A percentile compares a stretch with the other conserved stretches of the same genome.
These are phyloP conservation scores for Notodonta ziczac DNA, from an alignment of 2,888 invertebrate genomes.

Conservation along the genomic window DNA sequence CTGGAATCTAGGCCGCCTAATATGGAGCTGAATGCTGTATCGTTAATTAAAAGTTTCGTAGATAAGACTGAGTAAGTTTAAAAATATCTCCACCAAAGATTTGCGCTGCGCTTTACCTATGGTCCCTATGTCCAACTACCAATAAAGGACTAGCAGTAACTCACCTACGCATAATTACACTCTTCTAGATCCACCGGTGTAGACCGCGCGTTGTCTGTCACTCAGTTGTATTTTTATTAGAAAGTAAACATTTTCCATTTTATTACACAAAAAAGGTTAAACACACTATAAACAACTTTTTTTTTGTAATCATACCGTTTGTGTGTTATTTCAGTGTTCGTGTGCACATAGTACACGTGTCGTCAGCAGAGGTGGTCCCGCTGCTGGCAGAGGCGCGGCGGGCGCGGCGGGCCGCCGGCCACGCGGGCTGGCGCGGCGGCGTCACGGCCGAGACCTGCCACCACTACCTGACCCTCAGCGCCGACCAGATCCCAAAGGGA, in stretches of 20 bases:
- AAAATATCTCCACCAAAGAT: background rate
- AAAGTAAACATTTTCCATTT: no score
- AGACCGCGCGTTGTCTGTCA: no score
- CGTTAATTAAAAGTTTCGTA: constrained; percentile 84
- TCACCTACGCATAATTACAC: no score
- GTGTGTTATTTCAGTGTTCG: constrained; percentile 75
- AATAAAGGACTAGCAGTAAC: no score
- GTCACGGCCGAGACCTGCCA: constrained; percentile 90
- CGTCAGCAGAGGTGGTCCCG: constrained; percentile 85
- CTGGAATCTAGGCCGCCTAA: constrained; percentile 85
- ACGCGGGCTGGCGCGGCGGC: constrained; percentile 77
- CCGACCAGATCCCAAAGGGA: constrained; percentile 86
- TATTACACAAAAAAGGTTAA: no score
- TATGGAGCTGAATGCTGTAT: constrained; percentile 88
- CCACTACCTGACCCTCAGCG: constrained; percentile 87
- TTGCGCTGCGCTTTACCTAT: no score
- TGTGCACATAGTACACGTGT: constrained; percentile 88
- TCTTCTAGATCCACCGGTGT: no score
- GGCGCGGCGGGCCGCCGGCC: constrained; percentile 73
- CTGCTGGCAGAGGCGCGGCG: constrained; percentile 81
- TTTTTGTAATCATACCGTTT: no score
- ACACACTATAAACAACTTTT: no score
- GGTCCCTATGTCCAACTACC: no score
- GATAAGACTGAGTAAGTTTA: constrained; percentile 80
- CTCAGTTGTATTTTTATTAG: no score